A percentile compares a stretch with the other conserved stretches of the same genome.
These are phyloP conservation scores for Cotesia typhae DNA, from an alignment of 1,140 invertebrate species.

Conservation along the genomic window DNA sequence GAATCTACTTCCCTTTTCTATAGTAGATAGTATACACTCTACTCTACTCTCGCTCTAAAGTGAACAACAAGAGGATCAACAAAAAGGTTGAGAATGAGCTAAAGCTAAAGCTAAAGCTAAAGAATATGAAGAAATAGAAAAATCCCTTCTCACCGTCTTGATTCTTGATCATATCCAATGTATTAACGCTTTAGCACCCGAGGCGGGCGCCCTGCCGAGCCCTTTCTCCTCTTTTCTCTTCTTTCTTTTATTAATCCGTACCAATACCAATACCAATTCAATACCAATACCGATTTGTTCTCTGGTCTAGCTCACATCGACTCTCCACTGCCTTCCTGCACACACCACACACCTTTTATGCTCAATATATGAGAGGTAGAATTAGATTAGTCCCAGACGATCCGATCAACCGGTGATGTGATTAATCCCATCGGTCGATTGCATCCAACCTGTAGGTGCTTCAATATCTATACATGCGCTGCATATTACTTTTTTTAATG, in stretches of 20 bases:
- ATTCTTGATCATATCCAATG: slow-evolving; percentile 29
- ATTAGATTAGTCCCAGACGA: slow-evolving; percentile 57
- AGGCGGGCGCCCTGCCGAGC: slow-evolving; percentile 29
- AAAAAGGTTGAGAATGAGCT: not conserved
- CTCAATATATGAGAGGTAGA: slow-evolving; percentile 46
- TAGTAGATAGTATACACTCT: too few relatives aligned
- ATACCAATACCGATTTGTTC: slow-evolving; percentile 14
- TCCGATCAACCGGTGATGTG: slow-evolving; percentile 47
- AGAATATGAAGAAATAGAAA: not conserved
- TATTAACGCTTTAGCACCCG: slow-evolving; percentile 35
- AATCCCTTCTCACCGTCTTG: slow-evolving; percentile 30
- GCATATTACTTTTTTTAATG: not conserved
- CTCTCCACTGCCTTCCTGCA: slow-evolving; percentile 11
- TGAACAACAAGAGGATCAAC: not conserved
- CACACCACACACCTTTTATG: slow-evolving; percentile 5
- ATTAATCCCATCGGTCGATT: slow-evolving; percentile 46
- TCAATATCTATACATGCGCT: not conserved
- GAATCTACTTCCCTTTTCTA: slow-evolving; percentile 14
- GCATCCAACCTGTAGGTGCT: slow-evolving; percentile 20
- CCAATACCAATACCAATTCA: not conserved
- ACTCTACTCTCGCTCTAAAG: too few relatives aligned
- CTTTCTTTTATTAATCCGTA: slow-evolving; percentile 8
- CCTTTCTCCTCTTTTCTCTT: slow-evolving; percentile 24
- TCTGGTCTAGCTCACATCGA: slow-evolving; percentile 3
- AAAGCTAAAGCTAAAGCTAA: too few relatives aligned